Evolutionary conservation across 2,888 invertebrate genomes (phyloP), one percentile per base, ranked within the genome.

Genomic region (Melanargia galathea): DNA sequence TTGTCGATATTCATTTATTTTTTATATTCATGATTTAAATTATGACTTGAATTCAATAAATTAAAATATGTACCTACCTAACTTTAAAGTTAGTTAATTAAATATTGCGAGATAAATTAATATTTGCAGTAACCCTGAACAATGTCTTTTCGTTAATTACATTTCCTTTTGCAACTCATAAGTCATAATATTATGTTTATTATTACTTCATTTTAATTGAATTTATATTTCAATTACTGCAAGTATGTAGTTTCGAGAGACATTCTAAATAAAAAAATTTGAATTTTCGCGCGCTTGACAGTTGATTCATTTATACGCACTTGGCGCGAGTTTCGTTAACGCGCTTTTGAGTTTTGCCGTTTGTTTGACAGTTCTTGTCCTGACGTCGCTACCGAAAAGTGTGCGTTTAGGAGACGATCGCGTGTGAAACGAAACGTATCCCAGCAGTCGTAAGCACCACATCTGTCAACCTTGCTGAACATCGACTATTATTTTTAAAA

Each of bases 311-410:
- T 63, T 79, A 62, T 69, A 73, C 74, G 72, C 72, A 74, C 74
- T 79, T 83, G 74, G 78, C 79, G 78, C 80, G 76, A 75, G 70
- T 72, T 74, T 74, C 70, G 6, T 20, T 46, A 11, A n/a, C n/a
- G n/a, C 20, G 22, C 11, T 18, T 8, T 46, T 43, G 43, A 16
- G 7, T 35, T 71, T 78, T 78, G 70, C 68, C 69, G 68, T n/a
- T n/a, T n/a, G 70, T 76, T 79, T 79, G 80, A 81, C 86, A 87
- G 87, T 87, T 86, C 84, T 84, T 81, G 80, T 74, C 74, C 77
- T n/a, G 86, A 78, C 82, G 78, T 82, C 83, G 75, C 66, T 72
- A 70, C 74, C 79, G 78, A 75, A 76, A 22, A 81, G 83, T 79
- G 74, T 73, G 65, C 72, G 68, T 63, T 66, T 71, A 67, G 72